Percentiles rank a stretch among this genome's conserved stretches.
phyloP scores from a whole-genome alignment of 1,140 invertebrate genomes.

The Drosophila sturtevanti region DNA sequence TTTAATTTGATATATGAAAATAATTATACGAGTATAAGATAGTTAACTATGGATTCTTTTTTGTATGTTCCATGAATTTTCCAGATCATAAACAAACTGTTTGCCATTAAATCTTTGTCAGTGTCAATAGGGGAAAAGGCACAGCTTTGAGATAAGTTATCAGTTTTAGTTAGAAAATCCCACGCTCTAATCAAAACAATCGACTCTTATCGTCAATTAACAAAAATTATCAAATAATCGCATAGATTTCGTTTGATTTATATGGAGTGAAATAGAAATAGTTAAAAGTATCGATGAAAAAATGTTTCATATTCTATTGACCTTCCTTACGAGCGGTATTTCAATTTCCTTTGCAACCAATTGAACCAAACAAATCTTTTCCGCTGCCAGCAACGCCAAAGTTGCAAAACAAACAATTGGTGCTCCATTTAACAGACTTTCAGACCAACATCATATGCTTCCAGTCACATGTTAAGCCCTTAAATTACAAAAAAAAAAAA shows the following conservation, averaged over 20 bases:
- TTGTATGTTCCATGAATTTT: background rate
- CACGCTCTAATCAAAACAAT: background rate
- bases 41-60: no score
- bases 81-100: background rate
- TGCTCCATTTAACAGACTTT: conserved; percentile 51
- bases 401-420: conserved; percentile 49
- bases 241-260: background rate
- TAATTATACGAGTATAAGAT: no score
- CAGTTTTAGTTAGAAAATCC: background rate
- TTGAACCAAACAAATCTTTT: conserved; percentile 41
- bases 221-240: background rate
- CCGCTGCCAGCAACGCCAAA: conserved; percentile 41
- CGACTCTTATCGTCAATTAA: background rate
- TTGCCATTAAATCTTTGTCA: background rate
- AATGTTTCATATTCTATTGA: background rate
- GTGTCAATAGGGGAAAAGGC: background rate
- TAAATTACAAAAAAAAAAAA: conserved; percentile 12
- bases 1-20: no score
- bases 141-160: background rate
- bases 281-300: background rate
- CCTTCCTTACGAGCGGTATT: background rate
- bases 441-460: conserved; percentile 22
- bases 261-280: background rate
- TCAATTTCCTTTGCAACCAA: conserved; percentile 13
- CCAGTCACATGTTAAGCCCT: conserved; percentile 43